Evolutionary conservation across 2,888 invertebrate species (phyloP).

Genomic region (Himalopsyche tibetana): DNA sequence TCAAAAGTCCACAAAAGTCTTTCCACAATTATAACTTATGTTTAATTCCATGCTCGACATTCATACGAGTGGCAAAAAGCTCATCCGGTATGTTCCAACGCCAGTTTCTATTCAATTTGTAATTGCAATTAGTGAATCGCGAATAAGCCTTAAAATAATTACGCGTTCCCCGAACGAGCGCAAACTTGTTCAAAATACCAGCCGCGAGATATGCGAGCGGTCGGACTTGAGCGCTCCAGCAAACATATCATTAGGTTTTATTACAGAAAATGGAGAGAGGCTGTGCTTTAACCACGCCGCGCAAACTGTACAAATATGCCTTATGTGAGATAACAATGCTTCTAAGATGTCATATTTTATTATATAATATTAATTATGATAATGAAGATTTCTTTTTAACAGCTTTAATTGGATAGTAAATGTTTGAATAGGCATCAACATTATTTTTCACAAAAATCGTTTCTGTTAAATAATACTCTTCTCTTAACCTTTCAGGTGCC

Average conservation of each 20-base stretch:
- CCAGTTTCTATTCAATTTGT: conserved; percentile 56
- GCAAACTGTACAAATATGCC: background rate
- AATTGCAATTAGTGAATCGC: conserved; percentile 62
- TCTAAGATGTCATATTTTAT: no score
- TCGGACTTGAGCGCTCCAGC: conserved; percentile 33
- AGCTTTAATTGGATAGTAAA: no score
- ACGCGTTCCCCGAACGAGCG: conserved; percentile 49
- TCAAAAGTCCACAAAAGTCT: conserved; percentile 30
- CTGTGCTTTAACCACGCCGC: background rate
- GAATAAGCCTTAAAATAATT: conserved; percentile 59
- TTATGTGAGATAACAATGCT: no score
- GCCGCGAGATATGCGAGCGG: conserved; percentile 9
- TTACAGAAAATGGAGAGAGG: conserved; percentile 27
- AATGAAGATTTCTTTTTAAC: no score
- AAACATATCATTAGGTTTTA: conserved; percentile 45
- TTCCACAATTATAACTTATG: conserved; percentile 34
- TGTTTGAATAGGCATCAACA: no score
- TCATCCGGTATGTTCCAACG: conserved; percentile 44
- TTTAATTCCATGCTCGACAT: conserved; percentile 14
- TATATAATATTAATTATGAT: no score
- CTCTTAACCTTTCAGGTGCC: no score
- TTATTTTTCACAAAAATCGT: no score
- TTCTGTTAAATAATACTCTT: no score
- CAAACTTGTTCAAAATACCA: conserved; percentile 44
- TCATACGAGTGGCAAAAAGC: conserved; percentile 27